phyloP scores from a whole-genome alignment of 2,797 vertebrate species.

The Parotocinclus haroldoi region DNA sequence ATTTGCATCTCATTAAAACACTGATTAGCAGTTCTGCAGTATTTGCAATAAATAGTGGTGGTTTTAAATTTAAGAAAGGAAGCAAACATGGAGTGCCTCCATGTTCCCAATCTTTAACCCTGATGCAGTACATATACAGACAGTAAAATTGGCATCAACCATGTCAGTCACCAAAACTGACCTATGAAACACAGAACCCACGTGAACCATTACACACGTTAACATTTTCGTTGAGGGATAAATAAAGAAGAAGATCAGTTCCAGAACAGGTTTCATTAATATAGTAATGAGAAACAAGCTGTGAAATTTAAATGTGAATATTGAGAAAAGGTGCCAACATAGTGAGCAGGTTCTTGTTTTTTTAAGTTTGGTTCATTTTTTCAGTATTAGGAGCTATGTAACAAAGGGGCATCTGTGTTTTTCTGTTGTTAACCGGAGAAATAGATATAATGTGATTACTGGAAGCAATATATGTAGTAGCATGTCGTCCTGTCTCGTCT shows the following conservation, averaged over 20 bases:
- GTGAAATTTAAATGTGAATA: conserved; percentile 58
- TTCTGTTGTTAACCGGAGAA: conserved; percentile 57
- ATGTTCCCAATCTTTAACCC: conserved; percentile 35
- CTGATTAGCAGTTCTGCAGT: conserved; percentile 13
- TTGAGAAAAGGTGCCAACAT: conserved; percentile 49
- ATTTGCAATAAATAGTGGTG: conserved; percentile 8
- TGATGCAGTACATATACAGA: conserved; percentile 32
- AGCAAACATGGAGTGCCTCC: conserved; percentile 39
- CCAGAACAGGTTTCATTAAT: conserved; percentile 29
- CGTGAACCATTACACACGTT: conserved; percentile 45
- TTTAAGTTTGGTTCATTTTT: conserved; percentile 48
- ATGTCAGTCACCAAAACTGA: conserved; percentile 24
- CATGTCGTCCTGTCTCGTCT: conserved; percentile 75
- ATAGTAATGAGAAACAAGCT: conserved; percentile 42
- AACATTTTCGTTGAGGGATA: conserved; percentile 23
- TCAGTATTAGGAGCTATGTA: conserved; percentile 51
- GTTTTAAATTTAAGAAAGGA: conserved; percentile 8
- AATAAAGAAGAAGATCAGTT: conserved; percentile 14
- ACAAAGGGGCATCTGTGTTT: conserved; percentile 41
- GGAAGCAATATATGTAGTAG: conserved; percentile 82
- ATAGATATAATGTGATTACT: conserved; percentile 76
- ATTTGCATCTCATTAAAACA: conserved; percentile 11
- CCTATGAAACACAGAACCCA: conserved; percentile 32
- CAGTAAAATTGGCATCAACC: conserved; percentile 21
- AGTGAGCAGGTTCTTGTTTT: conserved; percentile 56